These are phyloP conservation scores for Melitaea athalia DNA, from an alignment of 2,888 invertebrate species.

Conservation along the genomic window DNA sequence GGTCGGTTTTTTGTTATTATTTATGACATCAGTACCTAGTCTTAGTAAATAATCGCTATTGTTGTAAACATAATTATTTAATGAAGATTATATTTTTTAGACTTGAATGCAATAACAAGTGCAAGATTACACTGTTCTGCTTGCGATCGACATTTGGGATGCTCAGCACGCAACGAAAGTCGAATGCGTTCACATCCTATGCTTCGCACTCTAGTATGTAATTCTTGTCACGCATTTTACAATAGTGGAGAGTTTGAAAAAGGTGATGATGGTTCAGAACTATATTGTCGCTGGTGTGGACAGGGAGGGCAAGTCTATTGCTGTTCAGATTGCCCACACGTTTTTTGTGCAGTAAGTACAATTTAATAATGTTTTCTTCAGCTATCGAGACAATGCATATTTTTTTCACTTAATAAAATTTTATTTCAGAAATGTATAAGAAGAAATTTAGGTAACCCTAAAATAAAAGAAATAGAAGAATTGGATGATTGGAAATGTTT, in stretches of 20 bases:
- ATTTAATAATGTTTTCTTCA: not conserved
- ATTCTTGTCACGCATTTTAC: slow-evolving; percentile 88
- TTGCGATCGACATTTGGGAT: slow-evolving; percentile 89
- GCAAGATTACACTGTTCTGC: slow-evolving; percentile 87
- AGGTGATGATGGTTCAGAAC: slow-evolving; percentile 91
- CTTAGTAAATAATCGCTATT: not conserved
- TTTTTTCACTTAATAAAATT: not conserved
- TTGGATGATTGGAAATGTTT: slow-evolving; percentile 92
- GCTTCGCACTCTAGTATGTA: slow-evolving; percentile 87
- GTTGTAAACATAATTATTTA: not conserved
- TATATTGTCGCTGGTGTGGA: slow-evolving; percentile 92
- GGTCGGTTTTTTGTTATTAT: too few relatives aligned
- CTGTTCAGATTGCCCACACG: slow-evolving; percentile 88
- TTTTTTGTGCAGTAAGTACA: slow-evolving; percentile 85
- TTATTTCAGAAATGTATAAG: slow-evolving; percentile 85
- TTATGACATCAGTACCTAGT: not conserved
- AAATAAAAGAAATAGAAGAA: slow-evolving; percentile 87
- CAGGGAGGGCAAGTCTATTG: slow-evolving; percentile 91
- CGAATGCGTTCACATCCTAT: slow-evolving; percentile 88
- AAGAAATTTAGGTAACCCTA: slow-evolving; percentile 85
- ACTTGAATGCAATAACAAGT: slow-evolving; percentile 82
- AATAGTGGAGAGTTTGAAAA: slow-evolving; percentile 91
- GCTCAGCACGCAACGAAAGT: slow-evolving; percentile 83
- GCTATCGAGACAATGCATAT: not conserved
- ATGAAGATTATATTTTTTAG: slow-evolving; percentile 58